Conservation (phyloP, 1,140 invertebrate genomes). For the Drosophila mauritiana region DNA sequence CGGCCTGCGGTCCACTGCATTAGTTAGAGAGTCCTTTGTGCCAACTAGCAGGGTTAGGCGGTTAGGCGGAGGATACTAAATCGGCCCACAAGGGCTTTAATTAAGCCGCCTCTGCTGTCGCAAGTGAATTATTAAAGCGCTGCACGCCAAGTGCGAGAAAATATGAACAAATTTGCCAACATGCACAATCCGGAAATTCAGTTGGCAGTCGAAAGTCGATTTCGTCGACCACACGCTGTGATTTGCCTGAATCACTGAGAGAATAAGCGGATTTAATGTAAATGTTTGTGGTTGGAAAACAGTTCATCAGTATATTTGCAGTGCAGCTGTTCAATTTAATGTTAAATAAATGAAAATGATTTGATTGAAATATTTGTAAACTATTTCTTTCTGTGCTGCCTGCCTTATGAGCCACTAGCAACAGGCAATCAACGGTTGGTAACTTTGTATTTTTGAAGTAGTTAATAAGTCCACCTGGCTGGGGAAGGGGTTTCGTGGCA, state of each 20-base stretch:
- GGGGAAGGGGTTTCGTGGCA: background rate
- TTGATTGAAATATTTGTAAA: background rate
- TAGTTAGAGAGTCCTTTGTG: conserved; percentile 56
- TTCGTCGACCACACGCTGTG: conserved; percentile 13
- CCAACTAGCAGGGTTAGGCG: conserved; percentile 22
- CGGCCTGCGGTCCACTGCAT: conserved; percentile 62
- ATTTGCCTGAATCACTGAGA: background rate
- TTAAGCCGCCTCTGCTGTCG: conserved; percentile 47
- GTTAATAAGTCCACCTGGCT: conserved; percentile 58
- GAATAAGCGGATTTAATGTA: background rate
- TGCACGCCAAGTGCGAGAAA: conserved; percentile 48
- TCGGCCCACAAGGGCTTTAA: conserved; percentile 48
- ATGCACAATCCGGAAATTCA: conserved; percentile 54
- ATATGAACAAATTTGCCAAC: conserved; percentile 56
- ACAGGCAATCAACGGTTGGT: conserved; percentile 45
- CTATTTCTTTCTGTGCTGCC: background rate
- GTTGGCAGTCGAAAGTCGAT: conserved; percentile 8
- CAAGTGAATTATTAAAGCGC: conserved; percentile 60
- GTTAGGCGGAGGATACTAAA: conserved; percentile 17
- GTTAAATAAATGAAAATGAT: too few relatives aligned
- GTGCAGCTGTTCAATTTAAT: too few relatives aligned
- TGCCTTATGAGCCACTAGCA: conserved; percentile 8
- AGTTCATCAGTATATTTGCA: too few relatives aligned
- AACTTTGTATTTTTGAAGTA: conserved; percentile 71
- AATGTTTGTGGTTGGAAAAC: too few relatives aligned